phyloP scores from a whole-genome alignment of 2,797 vertebrate genomes.

The Chelonia mydas region DNA sequence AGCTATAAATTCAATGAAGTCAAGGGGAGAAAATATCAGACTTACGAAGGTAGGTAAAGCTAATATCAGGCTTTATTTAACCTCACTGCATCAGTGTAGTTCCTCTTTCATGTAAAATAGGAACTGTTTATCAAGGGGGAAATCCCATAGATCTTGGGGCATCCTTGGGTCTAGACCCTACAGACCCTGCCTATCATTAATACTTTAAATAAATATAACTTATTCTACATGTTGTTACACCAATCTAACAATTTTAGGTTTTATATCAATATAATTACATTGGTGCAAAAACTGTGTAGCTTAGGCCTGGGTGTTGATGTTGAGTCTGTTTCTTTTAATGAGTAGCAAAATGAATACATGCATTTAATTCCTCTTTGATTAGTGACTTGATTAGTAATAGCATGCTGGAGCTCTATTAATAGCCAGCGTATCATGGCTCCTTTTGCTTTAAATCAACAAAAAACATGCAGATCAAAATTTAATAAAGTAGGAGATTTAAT shows the following conservation, averaged over 20 bases:
- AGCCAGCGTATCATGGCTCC: neutral
- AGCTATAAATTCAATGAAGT: neutral
- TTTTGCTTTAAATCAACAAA: neutral
- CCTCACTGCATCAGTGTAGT: neutral
- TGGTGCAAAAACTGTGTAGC: rapidly evolving
- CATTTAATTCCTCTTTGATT: neutral
- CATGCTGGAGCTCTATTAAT: neutral
- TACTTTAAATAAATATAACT: neutral
- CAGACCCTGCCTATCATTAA: neutral
- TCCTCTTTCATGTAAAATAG: neutral
- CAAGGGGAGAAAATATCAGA: neutral
- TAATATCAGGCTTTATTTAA: neutral
- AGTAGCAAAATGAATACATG: neutral
- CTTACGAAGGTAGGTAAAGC: neutral
- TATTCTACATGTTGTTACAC: neutral
- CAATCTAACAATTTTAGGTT: neutral
- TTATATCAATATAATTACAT: neutral
- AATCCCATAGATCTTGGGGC: neutral
- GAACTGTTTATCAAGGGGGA: neutral
- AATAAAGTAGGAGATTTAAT: neutral
- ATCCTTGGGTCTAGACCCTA: neutral
- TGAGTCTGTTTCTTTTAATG: neutral
- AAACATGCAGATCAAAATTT: neutral
- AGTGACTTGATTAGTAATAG: neutral
- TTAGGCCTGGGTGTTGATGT: neutral